Conservation (phyloP, 1,140 invertebrate species). For the Procambarus virginalis region DNA sequence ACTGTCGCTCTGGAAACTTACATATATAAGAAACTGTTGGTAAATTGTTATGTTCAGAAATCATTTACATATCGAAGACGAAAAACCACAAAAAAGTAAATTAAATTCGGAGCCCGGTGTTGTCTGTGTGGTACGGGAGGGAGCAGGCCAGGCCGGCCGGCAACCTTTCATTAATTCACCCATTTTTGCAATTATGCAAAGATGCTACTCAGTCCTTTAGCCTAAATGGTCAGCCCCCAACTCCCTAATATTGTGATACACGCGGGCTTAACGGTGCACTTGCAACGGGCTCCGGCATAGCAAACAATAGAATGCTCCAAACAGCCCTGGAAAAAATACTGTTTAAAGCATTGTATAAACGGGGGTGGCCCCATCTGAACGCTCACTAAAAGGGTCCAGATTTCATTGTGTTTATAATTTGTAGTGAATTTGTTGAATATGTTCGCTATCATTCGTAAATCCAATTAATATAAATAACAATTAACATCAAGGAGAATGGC, state of each 20-base stretch:
- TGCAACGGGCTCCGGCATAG: no score
- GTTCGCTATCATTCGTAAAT: slow-evolving; percentile 20
- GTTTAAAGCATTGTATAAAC: not conserved
- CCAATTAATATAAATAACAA: slow-evolving; percentile 47
- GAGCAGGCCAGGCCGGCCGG: not conserved
- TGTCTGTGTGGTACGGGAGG: not conserved
- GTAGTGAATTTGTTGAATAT: slow-evolving; percentile 16
- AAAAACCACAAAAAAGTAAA: not conserved
- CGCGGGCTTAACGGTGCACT: not conserved
- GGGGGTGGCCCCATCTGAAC: not conserved
- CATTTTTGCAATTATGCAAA: slow-evolving; percentile 27
- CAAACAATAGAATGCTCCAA: no score
- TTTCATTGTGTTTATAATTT: slow-evolving; percentile 28
- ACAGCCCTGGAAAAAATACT: no score
- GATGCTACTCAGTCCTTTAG: not conserved
- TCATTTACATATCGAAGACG: no score
- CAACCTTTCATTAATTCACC: slow-evolving; percentile 19
- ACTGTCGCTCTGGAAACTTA: no score
- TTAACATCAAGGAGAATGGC: not conserved
- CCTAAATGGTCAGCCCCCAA: not conserved
- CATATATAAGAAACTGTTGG: no score
- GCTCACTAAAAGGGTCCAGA: not conserved
- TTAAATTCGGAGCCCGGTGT: no score
- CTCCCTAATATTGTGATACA: not conserved
- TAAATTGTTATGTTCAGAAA: no score